A percentile compares a stretch with the other conserved stretches of the same genome.
Conservation (phyloP, 35 echinoderm and acorn worm genomes). For the Hemicentrotus pulcherrimus region DNA sequence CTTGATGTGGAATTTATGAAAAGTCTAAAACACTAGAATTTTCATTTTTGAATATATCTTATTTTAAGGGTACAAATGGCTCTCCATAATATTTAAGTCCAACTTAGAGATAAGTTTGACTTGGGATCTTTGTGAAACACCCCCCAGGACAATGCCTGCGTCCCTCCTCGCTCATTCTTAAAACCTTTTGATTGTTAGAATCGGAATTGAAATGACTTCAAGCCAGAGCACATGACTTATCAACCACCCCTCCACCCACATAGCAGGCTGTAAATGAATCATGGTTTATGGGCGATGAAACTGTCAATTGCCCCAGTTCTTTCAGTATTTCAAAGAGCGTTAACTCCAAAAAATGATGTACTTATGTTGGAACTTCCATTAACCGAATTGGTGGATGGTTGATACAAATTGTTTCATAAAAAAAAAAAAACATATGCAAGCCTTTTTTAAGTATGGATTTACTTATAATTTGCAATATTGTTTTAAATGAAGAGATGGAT, state of each 20-base stretch:
- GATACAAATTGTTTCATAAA: not conserved
- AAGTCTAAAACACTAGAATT: too few species aligned
- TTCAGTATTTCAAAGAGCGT: not conserved
- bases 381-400: not conserved
- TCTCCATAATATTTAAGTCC: too few species aligned
- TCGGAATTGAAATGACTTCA: not conserved
- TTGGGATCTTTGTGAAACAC: too few species aligned
- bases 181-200: not conserved
- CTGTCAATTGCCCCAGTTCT: slow-evolving; percentile 9
- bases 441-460: too few species aligned
- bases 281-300: not conserved
- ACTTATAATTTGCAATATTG: not conserved
- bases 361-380: not conserved
- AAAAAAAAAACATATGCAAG: too few species aligned
- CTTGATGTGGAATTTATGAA: too few species aligned
- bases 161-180: not conserved
- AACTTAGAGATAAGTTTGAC: too few species aligned
- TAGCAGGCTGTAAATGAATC: not conserved
- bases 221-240: not conserved
- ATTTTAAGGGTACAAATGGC: too few species aligned
- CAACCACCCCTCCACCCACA: not conserved
- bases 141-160: not conserved
- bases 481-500: too few species aligned
- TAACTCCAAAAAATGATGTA: not conserved
- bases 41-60: too few species aligned